Percentiles rank a stretch among this genome's conserved stretches.
Evolutionary conservation across 2,888 invertebrate genomes (phyloP).

Genomic region (Lasioglossum marginatum): DNA sequence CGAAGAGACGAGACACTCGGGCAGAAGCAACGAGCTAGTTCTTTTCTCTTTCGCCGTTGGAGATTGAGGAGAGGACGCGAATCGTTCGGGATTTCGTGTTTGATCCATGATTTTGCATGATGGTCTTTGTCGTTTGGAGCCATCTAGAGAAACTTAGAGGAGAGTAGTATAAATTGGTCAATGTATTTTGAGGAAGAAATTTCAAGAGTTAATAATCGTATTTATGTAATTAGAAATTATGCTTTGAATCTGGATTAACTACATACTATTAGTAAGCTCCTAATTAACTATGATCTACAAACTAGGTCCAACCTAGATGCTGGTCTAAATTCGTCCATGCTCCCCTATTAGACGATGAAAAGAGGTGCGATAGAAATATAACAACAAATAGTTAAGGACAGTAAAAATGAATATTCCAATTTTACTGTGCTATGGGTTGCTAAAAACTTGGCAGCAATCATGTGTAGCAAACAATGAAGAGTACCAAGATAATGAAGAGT

Average conservation of each 20-base stretch:
- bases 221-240: too few species aligned
- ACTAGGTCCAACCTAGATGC: too few species aligned
- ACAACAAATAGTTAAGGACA: not conserved
- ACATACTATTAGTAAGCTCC: too few species aligned
- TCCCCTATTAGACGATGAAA: not conserved
- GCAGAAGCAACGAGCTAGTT: not conserved
- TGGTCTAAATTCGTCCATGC: too few species aligned
- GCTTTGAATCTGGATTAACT: too few species aligned
- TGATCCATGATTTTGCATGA: not conserved
- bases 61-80: constrained; percentile 37
- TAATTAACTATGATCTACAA: too few species aligned
- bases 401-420: not conserved
- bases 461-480: too few species aligned
- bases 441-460: too few species aligned
- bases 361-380: too few species aligned
- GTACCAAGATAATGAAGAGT: not conserved
- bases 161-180: not conserved
- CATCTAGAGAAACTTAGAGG: too few species aligned
- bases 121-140: too few species aligned
- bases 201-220: not conserved
- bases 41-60: constrained; percentile 52
- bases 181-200: not conserved
- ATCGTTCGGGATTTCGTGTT: not conserved
- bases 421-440: too few species aligned
- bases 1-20: constrained; percentile 54